Percentiles rank a stretch among this genome's conserved stretches.
Conservation (phyloP, 2,113 vertebrate species). For the Mirza zaza region DNA sequence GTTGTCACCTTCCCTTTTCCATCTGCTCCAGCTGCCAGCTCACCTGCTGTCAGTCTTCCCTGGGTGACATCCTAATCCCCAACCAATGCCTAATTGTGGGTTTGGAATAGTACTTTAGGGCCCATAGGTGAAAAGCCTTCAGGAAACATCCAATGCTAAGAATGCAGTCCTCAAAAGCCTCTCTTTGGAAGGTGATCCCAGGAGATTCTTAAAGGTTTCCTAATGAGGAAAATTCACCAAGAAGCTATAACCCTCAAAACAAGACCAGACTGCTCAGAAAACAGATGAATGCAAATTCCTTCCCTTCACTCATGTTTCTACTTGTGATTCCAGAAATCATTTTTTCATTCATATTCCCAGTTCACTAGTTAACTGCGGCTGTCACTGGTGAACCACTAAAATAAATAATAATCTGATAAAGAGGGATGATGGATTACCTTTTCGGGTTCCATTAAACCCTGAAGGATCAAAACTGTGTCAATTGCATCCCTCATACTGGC, state of each 20-base stretch:
- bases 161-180: background rate
- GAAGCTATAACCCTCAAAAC: constrained; percentile 30
- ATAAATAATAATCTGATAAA: constrained; percentile 75
- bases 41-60: constrained; percentile 46
- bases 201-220: background rate
- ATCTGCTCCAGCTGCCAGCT: constrained; percentile 60
- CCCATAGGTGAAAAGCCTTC: constrained; percentile 16
- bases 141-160: background rate
- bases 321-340: constrained; percentile 30
- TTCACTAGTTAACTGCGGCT: constrained; percentile 59
- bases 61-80: background rate
- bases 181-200: constrained; percentile 5
- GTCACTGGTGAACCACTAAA: constrained; percentile 67
- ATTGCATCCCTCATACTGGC: constrained; percentile 21
- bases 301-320: constrained; percentile 11
- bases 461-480: constrained; percentile 42
- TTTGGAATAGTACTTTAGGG: background rate
- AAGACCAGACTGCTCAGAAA: constrained; percentile 19
- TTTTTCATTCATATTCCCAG: constrained; percentile 57
- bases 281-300: constrained; percentile 17
- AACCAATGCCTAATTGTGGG: constrained; percentile 9
- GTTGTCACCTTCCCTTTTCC: constrained; percentile 35
- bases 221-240: constrained; percentile 28
- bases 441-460: constrained; percentile 53
- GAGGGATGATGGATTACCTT: constrained; percentile 55